These are phyloP conservation scores for Branchinecta sandiegonensis DNA, from an alignment of 2,888 invertebrate species.

Conservation along the genomic window DNA sequence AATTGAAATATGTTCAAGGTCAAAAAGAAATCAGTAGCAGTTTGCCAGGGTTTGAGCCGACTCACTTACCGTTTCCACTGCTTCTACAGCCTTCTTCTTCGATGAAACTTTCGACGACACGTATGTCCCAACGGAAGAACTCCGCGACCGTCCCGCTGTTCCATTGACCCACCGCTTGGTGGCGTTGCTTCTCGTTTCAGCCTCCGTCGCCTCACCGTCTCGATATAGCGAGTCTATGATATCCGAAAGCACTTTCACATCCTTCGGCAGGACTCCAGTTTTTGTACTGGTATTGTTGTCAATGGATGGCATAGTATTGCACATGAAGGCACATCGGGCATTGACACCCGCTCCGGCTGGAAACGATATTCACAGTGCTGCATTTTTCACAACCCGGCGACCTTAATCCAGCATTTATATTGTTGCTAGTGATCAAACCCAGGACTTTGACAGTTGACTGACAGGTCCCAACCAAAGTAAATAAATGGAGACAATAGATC, in stretches of 20 bases:
- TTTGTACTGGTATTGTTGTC: constrained; percentile 4
- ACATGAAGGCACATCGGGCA: background rate
- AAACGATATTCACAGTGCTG: too few relatives aligned
- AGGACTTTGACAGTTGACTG: too few relatives aligned
- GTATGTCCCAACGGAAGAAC: background rate
- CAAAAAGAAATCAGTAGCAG: too few relatives aligned
- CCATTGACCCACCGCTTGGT: constrained; percentile 11
- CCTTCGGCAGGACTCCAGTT: background rate
- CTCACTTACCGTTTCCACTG: constrained; percentile 4
- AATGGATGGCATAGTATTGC: constrained; percentile 15
- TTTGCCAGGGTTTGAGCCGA: too few relatives aligned
- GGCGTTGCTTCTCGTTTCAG: background rate
- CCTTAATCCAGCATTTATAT: too few relatives aligned
- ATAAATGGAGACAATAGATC: too few relatives aligned
- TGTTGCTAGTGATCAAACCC: too few relatives aligned
- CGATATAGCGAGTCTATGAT: background rate
- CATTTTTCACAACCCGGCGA: too few relatives aligned
- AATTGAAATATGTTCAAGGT: too few relatives aligned
- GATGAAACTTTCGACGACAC: constrained; percentile 1
- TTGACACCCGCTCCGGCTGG: too few relatives aligned
- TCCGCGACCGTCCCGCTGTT: background rate
- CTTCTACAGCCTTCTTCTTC: background rate
- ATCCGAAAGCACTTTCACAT: constrained; percentile 1
- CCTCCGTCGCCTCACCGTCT: background rate
- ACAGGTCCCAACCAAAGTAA: too few relatives aligned